Percentiles rank a stretch among this genome's conserved stretches.
Conservation (phyloP, 2,888 invertebrate genomes). For the Saturnia japonica region DNA sequence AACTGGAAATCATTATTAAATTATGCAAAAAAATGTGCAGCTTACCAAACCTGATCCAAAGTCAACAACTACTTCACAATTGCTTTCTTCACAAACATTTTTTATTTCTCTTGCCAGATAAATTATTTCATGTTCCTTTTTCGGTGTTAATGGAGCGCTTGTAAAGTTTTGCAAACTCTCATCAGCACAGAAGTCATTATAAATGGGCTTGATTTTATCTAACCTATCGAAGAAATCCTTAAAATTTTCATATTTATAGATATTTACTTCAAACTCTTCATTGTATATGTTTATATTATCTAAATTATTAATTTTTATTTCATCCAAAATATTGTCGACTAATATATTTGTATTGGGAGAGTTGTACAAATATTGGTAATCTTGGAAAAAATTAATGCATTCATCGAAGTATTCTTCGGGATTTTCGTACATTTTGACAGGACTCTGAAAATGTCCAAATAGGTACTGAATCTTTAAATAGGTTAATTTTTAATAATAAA, state of each 20-base stretch:
- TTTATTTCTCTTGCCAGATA: slow-evolving; percentile 82
- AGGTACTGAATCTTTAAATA: not conserved
- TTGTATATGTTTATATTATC: slow-evolving; percentile 49
- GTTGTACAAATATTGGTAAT: slow-evolving; percentile 84
- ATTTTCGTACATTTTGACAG: slow-evolving; percentile 41
- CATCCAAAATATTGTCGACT: slow-evolving; percentile 74
- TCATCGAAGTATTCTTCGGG: slow-evolving; percentile 79
- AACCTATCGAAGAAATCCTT: slow-evolving; percentile 46
- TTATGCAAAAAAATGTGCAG: slow-evolving; percentile 11
- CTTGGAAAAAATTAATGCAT: slow-evolving; percentile 79
- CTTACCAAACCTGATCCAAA: slow-evolving; percentile 89
- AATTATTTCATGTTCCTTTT: slow-evolving; percentile 88
- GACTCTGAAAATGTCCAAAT: not conserved
- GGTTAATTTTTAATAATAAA: not conserved
- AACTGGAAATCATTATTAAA: too few species aligned
- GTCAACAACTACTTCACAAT: slow-evolving; percentile 84
- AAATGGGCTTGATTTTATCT: slow-evolving; percentile 40
- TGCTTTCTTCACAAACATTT: slow-evolving; percentile 65
- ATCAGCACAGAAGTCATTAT: slow-evolving; percentile 38
- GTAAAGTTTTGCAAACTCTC: slow-evolving; percentile 38
- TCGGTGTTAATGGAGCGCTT: slow-evolving; percentile 73
- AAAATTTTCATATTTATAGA: slow-evolving; percentile 34
- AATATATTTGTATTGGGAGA: slow-evolving; percentile 85
- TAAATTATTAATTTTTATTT: slow-evolving; percentile 75
- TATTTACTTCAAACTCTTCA: slow-evolving; percentile 37